These are phyloP conservation scores for Drosophila mayaguana DNA, from an alignment of 2,888 invertebrate genomes.

Conservation along the genomic window DNA sequence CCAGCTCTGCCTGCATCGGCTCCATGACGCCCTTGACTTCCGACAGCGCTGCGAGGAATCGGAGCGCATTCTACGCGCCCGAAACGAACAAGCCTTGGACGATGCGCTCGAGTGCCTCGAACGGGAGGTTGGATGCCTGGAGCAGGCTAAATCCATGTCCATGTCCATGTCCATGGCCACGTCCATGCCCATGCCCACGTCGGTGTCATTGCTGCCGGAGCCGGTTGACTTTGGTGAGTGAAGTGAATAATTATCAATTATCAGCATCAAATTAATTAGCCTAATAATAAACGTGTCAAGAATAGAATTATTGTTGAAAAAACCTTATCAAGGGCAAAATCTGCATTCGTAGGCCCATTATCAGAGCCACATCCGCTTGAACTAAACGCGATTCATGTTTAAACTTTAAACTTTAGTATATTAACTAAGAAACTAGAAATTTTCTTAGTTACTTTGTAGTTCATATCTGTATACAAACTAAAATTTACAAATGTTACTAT, in stretches of 20 bases:
- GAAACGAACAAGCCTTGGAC: constrained; percentile 70
- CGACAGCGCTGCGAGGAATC: constrained; percentile 68
- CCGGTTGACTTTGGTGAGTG: constrained; percentile 66
- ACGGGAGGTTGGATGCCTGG: constrained; percentile 64
- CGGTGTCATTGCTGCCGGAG: constrained; percentile 31
- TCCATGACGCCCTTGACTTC: constrained; percentile 72
- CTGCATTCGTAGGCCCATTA: neutral
- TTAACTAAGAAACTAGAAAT: neutral
- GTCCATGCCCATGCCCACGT: neutral
- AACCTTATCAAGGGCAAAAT: neutral
- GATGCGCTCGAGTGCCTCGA: constrained; percentile 70
- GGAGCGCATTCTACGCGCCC: constrained; percentile 68
- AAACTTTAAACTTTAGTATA: too few relatives aligned
- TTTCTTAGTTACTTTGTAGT: neutral
- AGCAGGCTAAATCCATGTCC: constrained; percentile 27
- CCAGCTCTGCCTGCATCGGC: constrained; percentile 64
- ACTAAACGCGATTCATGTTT: neutral
- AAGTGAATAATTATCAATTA: neutral
- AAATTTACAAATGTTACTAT: neutral
- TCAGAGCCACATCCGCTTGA: neutral
- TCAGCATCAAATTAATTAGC: neutral
- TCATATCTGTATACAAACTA: neutral
- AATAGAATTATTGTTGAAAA: neutral
- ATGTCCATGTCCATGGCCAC: neutral
- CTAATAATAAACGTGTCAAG: neutral